Conservation (phyloP, 2,888 invertebrate species). For the Dioctria rufipes region DNA sequence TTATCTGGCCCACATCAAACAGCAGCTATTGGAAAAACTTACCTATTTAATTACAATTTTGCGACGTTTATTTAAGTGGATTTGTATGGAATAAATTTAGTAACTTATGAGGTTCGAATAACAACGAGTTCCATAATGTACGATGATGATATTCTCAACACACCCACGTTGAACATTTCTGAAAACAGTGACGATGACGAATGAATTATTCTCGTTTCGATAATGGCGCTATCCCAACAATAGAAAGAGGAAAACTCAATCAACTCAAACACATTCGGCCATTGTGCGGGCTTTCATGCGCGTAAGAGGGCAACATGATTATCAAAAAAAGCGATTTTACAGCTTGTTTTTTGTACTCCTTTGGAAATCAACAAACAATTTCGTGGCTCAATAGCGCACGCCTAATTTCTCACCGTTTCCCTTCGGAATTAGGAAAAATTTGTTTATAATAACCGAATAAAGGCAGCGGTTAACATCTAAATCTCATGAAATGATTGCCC, state of each 20-base stretch:
- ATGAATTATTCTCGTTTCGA: slow-evolving; percentile 17
- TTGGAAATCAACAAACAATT: slow-evolving; percentile 53
- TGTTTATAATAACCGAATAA: slow-evolving; percentile 58
- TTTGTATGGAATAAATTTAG: too few species aligned
- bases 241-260: slow-evolving; percentile 37
- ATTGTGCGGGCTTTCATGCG: slow-evolving; percentile 30
- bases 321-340: slow-evolving; percentile 19
- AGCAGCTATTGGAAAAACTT: too few species aligned
- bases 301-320: slow-evolving; percentile 40
- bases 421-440: slow-evolving; percentile 56
- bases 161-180: too few species aligned
- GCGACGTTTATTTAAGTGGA: too few species aligned
- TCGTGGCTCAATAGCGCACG: slow-evolving; percentile 55
- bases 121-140: too few species aligned
- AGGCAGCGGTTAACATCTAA: slow-evolving; percentile 56
- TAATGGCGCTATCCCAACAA: slow-evolving; percentile 27
- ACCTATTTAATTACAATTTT: too few species aligned
- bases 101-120: too few species aligned
- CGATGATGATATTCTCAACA: too few species aligned
- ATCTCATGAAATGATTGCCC: slow-evolving; percentile 53
- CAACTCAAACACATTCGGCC: slow-evolving; percentile 33
- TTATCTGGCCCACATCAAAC: too few species aligned
- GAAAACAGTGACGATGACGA: too few species aligned
- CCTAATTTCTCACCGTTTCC: slow-evolving; percentile 59
- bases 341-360: slow-evolving; percentile 16